phyloP scores from a whole-genome alignment of 2,113 vertebrate species.

The Pogonocichla stellata region DNA sequence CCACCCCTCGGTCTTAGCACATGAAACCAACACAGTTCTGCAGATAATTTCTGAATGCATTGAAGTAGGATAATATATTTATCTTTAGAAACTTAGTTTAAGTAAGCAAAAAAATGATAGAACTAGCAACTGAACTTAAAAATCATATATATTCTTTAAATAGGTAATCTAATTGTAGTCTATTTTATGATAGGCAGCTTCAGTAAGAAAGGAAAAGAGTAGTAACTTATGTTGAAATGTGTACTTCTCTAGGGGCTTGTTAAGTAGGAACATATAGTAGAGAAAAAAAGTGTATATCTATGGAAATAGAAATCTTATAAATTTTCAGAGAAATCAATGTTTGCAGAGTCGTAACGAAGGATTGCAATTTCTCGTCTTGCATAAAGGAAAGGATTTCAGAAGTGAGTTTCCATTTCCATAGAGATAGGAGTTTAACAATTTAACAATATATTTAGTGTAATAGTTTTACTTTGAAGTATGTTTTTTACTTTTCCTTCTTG shows the following conservation, averaged over 20 bases:
- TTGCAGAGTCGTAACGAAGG: background rate
- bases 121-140: background rate
- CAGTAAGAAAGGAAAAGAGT: background rate
- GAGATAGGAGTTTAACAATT: background rate
- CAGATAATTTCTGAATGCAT: background rate
- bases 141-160: background rate
- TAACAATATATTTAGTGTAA: background rate
- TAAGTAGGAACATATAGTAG: background rate
- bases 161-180: background rate
- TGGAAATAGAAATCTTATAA: background rate
- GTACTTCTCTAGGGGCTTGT: background rate
- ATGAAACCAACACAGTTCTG: too few species aligned
- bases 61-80: background rate
- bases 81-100: background rate
- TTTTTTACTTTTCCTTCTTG: background rate
- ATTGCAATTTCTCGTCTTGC: background rate
- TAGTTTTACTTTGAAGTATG: background rate
- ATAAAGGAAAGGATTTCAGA: background rate
- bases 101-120: background rate
- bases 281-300: background rate
- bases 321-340: conserved; percentile 1
- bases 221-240: background rate
- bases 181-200: background rate
- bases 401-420: background rate
- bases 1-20: too few species aligned